These are phyloP conservation scores for Bungarus multicinctus DNA, from an alignment of 2,113 vertebrate genomes.

Conservation along the genomic window DNA sequence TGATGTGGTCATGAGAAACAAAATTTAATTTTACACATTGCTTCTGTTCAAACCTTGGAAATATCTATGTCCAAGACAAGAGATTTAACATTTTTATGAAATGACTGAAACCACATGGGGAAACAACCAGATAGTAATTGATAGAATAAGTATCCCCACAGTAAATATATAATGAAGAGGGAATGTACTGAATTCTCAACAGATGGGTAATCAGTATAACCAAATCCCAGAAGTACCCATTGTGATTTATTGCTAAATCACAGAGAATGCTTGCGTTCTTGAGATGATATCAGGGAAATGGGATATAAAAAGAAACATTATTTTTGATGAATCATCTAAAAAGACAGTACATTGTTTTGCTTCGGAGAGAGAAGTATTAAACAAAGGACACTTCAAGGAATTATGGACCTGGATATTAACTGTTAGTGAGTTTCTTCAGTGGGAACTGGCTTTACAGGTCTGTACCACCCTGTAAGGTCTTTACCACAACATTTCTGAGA, in stretches of 20 bases:
- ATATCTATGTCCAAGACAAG: constrained; percentile 48
- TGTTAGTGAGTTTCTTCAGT: not conserved
- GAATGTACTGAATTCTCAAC: constrained; percentile 42
- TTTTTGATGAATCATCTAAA: constrained; percentile 21
- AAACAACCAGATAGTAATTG: constrained; percentile 53
- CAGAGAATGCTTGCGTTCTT: constrained; percentile 6
- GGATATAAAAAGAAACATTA: not conserved
- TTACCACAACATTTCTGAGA: not conserved
- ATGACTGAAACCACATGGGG: constrained; percentile 52
- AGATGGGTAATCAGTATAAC: constrained; percentile 45
- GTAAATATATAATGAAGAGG: constrained; percentile 40
- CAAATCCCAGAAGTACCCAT: constrained; percentile 41
- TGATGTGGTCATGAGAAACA: not conserved
- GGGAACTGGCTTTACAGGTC: not conserved
- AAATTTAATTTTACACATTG: constrained; percentile 34
- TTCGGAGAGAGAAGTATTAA: constrained; percentile 20
- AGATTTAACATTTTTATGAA: constrained; percentile 63
- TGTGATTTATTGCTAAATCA: constrained; percentile 25
- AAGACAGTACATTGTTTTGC: not conserved
- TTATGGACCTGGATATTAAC: not conserved
- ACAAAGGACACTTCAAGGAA: not conserved
- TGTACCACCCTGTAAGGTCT: not conserved
- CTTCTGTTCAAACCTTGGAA: constrained; percentile 44
- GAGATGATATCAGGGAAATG: constrained; percentile 16
- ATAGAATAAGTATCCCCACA: constrained; percentile 48